Evolutionary conservation across 2,888 invertebrate species (phyloP), one percentile per base, ranked within the genome.

Genomic region (Nipponacmea schrenckii): DNA sequence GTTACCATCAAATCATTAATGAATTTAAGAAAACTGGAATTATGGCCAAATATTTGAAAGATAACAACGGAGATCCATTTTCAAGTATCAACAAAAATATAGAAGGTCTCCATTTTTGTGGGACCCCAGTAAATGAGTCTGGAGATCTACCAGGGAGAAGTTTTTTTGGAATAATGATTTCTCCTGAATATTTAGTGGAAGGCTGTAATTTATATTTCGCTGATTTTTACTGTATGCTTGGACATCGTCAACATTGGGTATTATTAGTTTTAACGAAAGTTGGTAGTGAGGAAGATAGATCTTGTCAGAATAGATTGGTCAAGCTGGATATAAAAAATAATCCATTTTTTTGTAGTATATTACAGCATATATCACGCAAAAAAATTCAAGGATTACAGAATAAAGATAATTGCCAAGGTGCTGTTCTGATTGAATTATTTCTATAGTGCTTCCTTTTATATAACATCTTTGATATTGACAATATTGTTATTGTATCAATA

Each of bases 171-270:
- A 27, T 66, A 0, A 24, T n/a, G 15, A 45, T 66, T 3, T 27
- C 46, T 2, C 44, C 48, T 12, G 4, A n/a, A 20, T n/a, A 45
- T 14, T 45, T 66, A 45, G 45, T 66, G 20, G 46, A 66, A 15
- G 66, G 27, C 12, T 45, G 46, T 8, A 46, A 66, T 12, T 20
- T 66, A 27, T 66, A 66, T 45, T 66, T 66, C 46, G 46, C 66
- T 4, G 66, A 66, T 48, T 66, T 66, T 45, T 66, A 17, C 66
- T 66, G 66, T 46, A 45, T 66, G 45, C n/a, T 17, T 39, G 3
- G 12, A 12, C n/a, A n/a, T n/a, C n/a, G n/a, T n/a, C n/a, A n/a
- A n/a, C n/a, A n/a, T n/a, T n/a, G n/a, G n/a, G n/a, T n/a, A n/a
- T n/a, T n/a, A n/a, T n/a, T n/a, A n/a, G n/a, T n/a, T 26, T 26